Base-by-base conservation (phyloP, 1,140 invertebrate genomes). In the Ceratina australensis region DNA sequence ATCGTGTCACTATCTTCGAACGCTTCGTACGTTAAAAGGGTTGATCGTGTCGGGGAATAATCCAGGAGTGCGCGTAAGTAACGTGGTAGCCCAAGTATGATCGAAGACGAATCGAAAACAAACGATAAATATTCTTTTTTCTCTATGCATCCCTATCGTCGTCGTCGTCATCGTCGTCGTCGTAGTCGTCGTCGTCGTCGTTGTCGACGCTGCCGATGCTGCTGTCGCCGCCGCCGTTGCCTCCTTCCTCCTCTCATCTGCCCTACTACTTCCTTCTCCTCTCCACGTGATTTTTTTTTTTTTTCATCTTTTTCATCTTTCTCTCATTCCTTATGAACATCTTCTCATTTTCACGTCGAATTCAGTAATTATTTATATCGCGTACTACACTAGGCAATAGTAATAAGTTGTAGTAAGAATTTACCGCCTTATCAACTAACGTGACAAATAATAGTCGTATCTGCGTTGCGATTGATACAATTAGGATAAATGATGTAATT, bases 371-470 rank as follows among this genome's bases (percentile, higher is more conserved):
- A 66, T 61, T 88, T 83, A 84, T 88, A 88, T 90, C 85, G 85
- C 86, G 89, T 90, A 87, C 86, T 88, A 88, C 89, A 88, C 74
- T 91, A 89, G 84, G 88, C 88, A 89, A 90, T 90, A 92, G 86
- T 88, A 88, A 89, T 89, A 88, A 88, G 87, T 88, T 90, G 87
- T 86, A 91, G 83, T 89, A 91, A 90, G 87, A 87, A 89, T 89
- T 90, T 88, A 88, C 84, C 86, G 87, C 86, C 89, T 91, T 90
- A 90, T 89, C 83, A 88, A 80, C 90, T 92, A 92, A 80, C 82
- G 88, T 91, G 90, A 91, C 89, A 91, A 91, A 89, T 90, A 90
- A 88, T 90, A 89, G 33, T 91, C 86, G 87, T 84, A 85, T 85
- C 73, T 80, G 73, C 72, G 78, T 89, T 87, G 82, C 72, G 86